Percentiles rank a stretch among this genome's conserved stretches.
Conservation (phyloP, 1,140 invertebrate species). For the Scaptodrosophila lebanonensis region DNA sequence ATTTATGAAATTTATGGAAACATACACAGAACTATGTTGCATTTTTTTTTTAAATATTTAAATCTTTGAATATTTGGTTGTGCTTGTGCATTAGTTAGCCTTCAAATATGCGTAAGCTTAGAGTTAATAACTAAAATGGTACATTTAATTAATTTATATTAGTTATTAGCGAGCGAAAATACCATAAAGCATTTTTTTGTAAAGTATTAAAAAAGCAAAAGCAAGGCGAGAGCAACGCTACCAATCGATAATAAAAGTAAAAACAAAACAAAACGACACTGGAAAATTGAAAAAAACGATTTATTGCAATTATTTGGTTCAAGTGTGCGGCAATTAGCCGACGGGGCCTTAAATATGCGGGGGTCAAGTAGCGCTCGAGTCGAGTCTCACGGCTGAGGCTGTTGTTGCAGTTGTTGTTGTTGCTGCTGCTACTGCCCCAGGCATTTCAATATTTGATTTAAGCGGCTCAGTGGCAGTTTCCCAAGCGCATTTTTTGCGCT, state of each 20-base stretch:
- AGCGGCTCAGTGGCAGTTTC: conserved; percentile 56
- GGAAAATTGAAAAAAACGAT: conserved; percentile 22
- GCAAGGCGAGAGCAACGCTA: conserved; percentile 38
- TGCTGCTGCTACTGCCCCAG: too few relatives aligned
- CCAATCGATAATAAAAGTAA: conserved; percentile 54
- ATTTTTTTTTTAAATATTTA: neutral
- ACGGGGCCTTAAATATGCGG: too few relatives aligned
- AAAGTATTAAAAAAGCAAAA: conserved; percentile 62
- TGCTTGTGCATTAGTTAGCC: conserved; percentile 43
- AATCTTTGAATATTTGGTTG: conserved; percentile 50
- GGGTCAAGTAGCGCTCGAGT: conserved; percentile 1
- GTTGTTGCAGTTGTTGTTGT: too few relatives aligned
- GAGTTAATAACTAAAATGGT: conserved; percentile 35
- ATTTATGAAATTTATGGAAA: conserved; percentile 64
- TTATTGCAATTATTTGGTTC: conserved; percentile 56
- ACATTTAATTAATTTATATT: conserved; percentile 72
- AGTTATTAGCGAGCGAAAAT: conserved; percentile 45
- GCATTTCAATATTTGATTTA: conserved; percentile 72
- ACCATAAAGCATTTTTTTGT: conserved; percentile 35
- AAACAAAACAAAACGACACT: conserved; percentile 31
- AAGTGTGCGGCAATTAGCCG: conserved; percentile 55
- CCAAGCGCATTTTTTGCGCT: conserved; percentile 63
- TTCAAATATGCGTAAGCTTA: conserved; percentile 62
- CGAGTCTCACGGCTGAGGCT: conserved; percentile 47
- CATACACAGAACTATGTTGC: conserved; percentile 10